These are phyloP conservation scores for Podarcis siculus DNA, from an alignment of 2,797 vertebrate species.

Conservation along the genomic window DNA sequence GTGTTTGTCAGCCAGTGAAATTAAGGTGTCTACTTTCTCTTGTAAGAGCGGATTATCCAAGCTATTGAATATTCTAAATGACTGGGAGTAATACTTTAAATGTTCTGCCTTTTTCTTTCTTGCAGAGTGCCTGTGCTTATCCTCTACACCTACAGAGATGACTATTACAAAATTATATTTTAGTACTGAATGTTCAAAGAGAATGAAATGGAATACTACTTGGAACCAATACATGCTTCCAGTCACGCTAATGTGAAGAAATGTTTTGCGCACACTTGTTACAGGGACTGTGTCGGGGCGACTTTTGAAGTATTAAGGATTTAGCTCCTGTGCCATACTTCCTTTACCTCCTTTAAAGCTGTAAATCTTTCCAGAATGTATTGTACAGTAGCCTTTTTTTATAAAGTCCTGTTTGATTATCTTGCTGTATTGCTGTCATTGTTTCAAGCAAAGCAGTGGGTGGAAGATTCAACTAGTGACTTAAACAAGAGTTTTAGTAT, in stretches of 20 bases:
- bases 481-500: not conserved
- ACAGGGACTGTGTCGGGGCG: constrained; percentile 2
- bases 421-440: not conserved
- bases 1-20: not conserved
- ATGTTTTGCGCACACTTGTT: not conserved
- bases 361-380: constrained; percentile 16
- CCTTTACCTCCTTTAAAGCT: constrained; percentile 39
- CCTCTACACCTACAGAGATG: constrained; percentile 94
- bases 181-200: constrained; percentile 63
- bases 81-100: not conserved
- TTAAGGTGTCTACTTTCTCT: not conserved
- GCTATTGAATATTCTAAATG: not conserved
- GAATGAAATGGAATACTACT: not conserved
- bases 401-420: not conserved
- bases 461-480: not conserved
- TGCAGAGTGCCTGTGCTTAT: constrained; percentile 89
- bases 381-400: constrained; percentile 16
- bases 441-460: not conserved
- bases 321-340: not conserved
- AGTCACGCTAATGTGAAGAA: not conserved
- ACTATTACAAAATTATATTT: constrained; percentile 94
- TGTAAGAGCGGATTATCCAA: not conserved
- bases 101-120: constrained; percentile 46
- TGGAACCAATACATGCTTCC: not conserved
- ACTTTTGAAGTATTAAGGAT: constrained; percentile 15